Evolutionary conservation across 1,140 invertebrate species (phyloP), one percentile per base, ranked within the genome.

Genomic region (Caenorhabditis remanei): DNA sequence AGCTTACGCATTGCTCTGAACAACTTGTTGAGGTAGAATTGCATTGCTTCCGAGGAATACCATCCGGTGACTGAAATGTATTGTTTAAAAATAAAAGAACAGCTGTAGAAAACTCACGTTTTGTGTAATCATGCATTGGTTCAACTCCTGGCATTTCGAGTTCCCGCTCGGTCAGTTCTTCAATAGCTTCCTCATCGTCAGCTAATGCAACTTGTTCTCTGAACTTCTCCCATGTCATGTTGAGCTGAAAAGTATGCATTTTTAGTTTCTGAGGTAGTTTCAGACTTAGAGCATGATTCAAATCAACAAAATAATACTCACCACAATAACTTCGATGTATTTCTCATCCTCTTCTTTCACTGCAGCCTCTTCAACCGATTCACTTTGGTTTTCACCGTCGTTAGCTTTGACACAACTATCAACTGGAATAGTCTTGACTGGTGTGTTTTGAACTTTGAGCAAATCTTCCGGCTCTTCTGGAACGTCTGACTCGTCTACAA

Each of bases 11-110:
- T 8, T 24, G 71, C 71, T 4, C 71, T 46, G 46, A 79, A 41
- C 71, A 79, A 53, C 24, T 79, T 79, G 21, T 79, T 79, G 13
- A 79, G 16, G n/a, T 79, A 79, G 71, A 79, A 79, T 11, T 50
- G 46, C 71, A 79, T 79, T 48, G 71, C 71, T 53, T 79, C 71
- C 8, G 40, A 13, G 2, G 71, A 21, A 46, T 50, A 79, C 71
- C 71, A 79, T 79, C 71, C 71, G n/a, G 46, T 53, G 4, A 79
- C 71, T 79, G 21, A 50, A 79, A 79, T 53, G 14, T 21, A 46
- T 0, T 7, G 13, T 43, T 11, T 9, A 43, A 9, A 46, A 46
- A 19, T 50, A 13, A 50, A 2, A 19, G 4, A 32, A 13, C 13
- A 19, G 19, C 13, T 0, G 4, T 53, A 50, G 53, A 19, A 32